phyloP scores from a whole-genome alignment of 2,888 invertebrate species.

The Scelioninae gen. 1 region DNA sequence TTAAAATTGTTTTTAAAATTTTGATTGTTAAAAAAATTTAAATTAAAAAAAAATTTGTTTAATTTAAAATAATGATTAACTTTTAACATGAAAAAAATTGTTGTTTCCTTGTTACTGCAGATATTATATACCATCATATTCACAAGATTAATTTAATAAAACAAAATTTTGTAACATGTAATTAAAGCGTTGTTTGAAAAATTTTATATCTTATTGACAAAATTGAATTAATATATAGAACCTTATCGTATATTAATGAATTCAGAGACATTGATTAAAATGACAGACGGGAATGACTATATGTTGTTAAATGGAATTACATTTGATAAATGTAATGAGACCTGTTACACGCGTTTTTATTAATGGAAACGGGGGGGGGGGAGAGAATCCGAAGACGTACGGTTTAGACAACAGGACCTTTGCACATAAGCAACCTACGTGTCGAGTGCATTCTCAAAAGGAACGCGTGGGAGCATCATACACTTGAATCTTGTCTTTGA shows the following conservation, averaged over 20 bases:
- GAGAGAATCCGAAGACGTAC: neutral
- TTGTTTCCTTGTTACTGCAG: too few species aligned
- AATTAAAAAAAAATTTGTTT: too few species aligned
- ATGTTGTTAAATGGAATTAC: constrained; percentile 3
- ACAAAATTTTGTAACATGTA: neutral
- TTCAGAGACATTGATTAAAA: constrained; percentile 30
- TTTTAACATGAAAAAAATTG: too few species aligned
- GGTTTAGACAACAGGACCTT: constrained; percentile 52
- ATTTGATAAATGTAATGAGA: neutral
- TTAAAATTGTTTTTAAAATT: too few species aligned
- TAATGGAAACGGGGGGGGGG: constrained; percentile 6
- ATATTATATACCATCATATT: too few species aligned
- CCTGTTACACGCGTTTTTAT: constrained; percentile 12
- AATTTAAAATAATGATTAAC: too few species aligned
- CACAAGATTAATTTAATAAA: too few species aligned
- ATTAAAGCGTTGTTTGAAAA: neutral
- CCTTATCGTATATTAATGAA: constrained; percentile 14
- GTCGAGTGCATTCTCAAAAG: constrained; percentile 30
- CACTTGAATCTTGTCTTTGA: constrained; percentile 15
- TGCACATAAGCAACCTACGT: constrained; percentile 40
- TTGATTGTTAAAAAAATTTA: too few species aligned
- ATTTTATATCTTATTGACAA: neutral
- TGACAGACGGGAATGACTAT: neutral
- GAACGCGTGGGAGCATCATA: constrained; percentile 45
- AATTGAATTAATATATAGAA: constrained; percentile 8